Conservation (phyloP, 2,113 vertebrate species). For the Oncorhynchus gorbuscha region DNA sequence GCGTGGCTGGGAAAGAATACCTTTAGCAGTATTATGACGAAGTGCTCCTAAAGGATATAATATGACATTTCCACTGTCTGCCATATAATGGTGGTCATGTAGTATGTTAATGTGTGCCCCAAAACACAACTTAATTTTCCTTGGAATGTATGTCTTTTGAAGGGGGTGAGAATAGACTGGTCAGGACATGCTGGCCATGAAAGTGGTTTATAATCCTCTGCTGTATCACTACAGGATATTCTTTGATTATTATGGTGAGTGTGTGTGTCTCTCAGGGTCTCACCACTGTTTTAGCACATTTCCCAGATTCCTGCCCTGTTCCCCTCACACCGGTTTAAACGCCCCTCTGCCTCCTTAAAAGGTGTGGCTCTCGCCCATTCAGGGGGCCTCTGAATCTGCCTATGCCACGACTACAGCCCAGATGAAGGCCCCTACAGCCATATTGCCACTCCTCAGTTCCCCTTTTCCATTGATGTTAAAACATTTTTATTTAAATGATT, state of each 20-base stretch:
- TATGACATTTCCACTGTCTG: neutral
- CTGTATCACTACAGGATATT: conserved; percentile 1
- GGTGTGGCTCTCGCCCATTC: neutral
- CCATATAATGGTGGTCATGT: neutral
- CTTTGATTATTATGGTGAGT: conserved; percentile 9
- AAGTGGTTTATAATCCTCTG: neutral
- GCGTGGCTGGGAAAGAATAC: too few species aligned
- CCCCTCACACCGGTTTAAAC: conserved; percentile 42
- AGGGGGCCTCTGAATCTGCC: neutral
- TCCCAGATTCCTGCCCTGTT: conserved; percentile 37
- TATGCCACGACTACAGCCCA: conserved; percentile 1
- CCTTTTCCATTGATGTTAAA: neutral
- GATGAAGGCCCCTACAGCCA: neutral
- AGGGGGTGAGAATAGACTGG: neutral
- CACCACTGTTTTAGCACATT: conserved; percentile 24
- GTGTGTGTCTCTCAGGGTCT: conserved; percentile 15
- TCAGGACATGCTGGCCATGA: conserved; percentile 2
- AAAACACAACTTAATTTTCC: neutral
- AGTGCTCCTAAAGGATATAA: neutral
- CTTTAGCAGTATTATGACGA: neutral
- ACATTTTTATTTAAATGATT: neutral
- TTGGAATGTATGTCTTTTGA: neutral
- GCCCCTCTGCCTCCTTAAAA: conserved; percentile 1
- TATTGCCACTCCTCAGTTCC: neutral
- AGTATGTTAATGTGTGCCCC: neutral